Percentiles rank a stretch among this genome's conserved stretches.
Evolutionary conservation across 2,888 invertebrate species (phyloP).

Genomic region (Heliconius sara): DNA sequence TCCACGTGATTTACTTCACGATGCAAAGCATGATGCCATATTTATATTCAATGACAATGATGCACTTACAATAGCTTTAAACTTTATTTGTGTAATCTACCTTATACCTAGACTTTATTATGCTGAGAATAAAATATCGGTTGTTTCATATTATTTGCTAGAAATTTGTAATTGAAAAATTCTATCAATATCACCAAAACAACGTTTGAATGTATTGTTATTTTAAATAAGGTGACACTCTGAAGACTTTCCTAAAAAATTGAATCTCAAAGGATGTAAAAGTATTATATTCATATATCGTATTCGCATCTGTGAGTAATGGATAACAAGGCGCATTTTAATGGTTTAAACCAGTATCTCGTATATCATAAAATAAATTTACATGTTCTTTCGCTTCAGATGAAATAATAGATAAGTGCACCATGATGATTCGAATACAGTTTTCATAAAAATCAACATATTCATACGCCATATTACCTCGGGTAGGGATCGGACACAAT

Average conservation of each 20-base stretch:
- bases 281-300: not conserved
- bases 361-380: not conserved
- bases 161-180: slow-evolving; percentile 3
- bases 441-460: too few relatives aligned
- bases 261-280: not conserved
- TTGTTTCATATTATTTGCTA: not conserved
- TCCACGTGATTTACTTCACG: slow-evolving; percentile 41
- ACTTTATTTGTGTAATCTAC: not conserved
- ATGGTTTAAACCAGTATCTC: slow-evolving; percentile 4
- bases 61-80: slow-evolving; percentile 29
- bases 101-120: not conserved
- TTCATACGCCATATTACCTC: too few relatives aligned
- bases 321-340: slow-evolving; percentile 6
- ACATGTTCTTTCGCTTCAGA: not conserved
- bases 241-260: not conserved
- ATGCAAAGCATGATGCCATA: slow-evolving; percentile 54
- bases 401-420: not conserved
- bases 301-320: not conserved
- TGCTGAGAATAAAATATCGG: not conserved
- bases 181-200: not conserved
- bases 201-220: not conserved
- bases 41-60: slow-evolving; percentile 24
- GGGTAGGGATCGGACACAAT: too few relatives aligned
- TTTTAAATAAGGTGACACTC: not conserved
- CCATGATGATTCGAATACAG: not conserved